Evolutionary conservation across 2,113 vertebrate species (phyloP).

Genomic region (Nyctereutes procyonoides): DNA sequence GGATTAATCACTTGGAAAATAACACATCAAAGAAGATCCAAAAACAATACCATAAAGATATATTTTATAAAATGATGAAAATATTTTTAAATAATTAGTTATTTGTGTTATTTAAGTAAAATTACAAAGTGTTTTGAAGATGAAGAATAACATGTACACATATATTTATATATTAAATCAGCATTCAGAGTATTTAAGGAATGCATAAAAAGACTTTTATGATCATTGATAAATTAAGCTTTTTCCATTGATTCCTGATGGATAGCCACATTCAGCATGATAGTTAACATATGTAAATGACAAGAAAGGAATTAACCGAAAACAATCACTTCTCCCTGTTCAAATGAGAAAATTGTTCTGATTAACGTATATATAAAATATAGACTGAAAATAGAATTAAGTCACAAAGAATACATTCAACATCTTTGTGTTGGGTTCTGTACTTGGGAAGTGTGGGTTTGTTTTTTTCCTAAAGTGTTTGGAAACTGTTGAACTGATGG

Average conservation of each 20-base stretch:
- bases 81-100: constrained; percentile 70
- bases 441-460: background rate
- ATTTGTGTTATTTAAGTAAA: constrained; percentile 77
- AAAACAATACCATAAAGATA: constrained; percentile 57
- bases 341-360: background rate
- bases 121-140: constrained; percentile 48
- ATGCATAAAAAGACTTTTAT: constrained; percentile 44
- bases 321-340: background rate
- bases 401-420: background rate
- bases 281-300: background rate
- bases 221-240: constrained; percentile 5
- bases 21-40: constrained; percentile 65
- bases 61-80: constrained; percentile 73
- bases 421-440: background rate
- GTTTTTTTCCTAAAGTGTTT: background rate
- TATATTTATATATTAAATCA: constrained; percentile 46
- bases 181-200: constrained; percentile 67
- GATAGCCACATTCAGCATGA: background rate
- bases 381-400: constrained; percentile 4
- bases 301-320: background rate
- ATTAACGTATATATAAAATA: background rate
- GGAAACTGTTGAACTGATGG: background rate
- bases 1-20: constrained; percentile 66
- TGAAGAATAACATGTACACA: background rate
- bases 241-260: constrained; percentile 21